Conservation (phyloP, 2,888 invertebrate species). For the Sesia apiformis region DNA sequence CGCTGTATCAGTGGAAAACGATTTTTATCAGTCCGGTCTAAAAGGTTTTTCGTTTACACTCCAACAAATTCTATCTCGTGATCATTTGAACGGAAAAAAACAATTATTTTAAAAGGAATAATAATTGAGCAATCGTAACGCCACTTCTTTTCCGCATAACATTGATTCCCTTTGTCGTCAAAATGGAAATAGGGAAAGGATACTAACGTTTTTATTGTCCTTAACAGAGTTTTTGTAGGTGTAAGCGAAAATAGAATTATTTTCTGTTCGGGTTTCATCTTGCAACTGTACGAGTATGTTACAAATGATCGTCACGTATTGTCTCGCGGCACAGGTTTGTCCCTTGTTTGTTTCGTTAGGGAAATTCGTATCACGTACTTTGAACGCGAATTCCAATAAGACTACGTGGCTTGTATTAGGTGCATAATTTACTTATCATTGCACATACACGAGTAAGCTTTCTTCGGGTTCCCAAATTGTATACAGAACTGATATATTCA, state of each 20-base stretch:
- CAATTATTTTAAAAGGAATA: conserved; percentile 34
- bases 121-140: conserved; percentile 1
- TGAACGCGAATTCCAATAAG: conserved; percentile 34
- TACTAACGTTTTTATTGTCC: conserved; percentile 3
- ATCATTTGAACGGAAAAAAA: conserved; percentile 22
- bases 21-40: conserved; percentile 23
- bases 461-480: not conserved
- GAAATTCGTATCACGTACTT: conserved; percentile 40
- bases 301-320: conserved; percentile 35
- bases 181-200: conserved; percentile 13
- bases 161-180: conserved; percentile 20
- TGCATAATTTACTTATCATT: conserved; percentile 25
- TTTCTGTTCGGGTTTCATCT: not conserved
- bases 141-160: conserved; percentile 1
- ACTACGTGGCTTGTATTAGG: conserved; percentile 32
- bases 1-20: not conserved
- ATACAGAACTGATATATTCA: no score
- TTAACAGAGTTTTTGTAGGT: not conserved
- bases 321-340: conserved; percentile 31
- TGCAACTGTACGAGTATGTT: conserved; percentile 19
- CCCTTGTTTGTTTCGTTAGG: conserved; percentile 22
- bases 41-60: conserved; percentile 23
- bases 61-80: conserved; percentile 19
- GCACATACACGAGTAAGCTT: not conserved
- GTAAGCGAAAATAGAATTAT: not conserved